Evolutionary conservation across 30 jellyfish, hydroid and myxozoan species (phyloP).

Genomic region (Hydractinia symbiolongicarpus): DNA sequence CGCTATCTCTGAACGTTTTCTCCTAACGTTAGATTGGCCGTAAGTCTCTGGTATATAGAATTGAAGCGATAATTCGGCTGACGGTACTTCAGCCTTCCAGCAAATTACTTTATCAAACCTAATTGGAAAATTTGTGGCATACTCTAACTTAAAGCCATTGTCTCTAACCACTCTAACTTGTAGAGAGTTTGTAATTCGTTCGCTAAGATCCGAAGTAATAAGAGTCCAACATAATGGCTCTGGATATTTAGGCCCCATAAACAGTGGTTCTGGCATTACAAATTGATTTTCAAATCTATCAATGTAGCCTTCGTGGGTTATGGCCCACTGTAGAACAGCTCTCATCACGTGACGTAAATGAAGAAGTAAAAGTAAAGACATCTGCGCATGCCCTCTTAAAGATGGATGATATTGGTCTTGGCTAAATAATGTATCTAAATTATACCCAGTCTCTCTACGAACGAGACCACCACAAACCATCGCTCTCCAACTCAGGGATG

Average conservation of each 20-base stretch:
- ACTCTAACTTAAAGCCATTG: conserved; percentile 83
- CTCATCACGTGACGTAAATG: conserved; percentile 98
- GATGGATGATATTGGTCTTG: conserved; percentile 97
- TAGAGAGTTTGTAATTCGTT: conserved; percentile 45
- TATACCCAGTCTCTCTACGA: conserved; percentile 50
- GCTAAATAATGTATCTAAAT: conserved; percentile 67
- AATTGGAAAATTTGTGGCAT: conserved; percentile 95
- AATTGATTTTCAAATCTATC: conserved; percentile 53
- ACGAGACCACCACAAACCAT: conserved; percentile 90
- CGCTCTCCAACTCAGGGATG: conserved; percentile 95
- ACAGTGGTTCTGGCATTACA: conserved; percentile 77
- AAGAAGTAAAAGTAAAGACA: conserved; percentile 68
- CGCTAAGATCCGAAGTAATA: conserved; percentile 82
- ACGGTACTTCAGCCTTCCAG: conserved; percentile 85
- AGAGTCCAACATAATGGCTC: conserved; percentile 96
- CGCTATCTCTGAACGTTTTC: conserved; percentile 60
- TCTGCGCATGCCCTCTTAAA: conserved; percentile 94
- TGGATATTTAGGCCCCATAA: conserved; percentile 90
- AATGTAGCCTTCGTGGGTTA: conserved; percentile 65
- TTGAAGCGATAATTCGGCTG: conserved; percentile 61
- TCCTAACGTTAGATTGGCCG: conserved; percentile 10
- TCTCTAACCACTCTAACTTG: conserved; percentile 58
- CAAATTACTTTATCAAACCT: conserved; percentile 91
- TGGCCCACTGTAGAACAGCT: conserved; percentile 91
- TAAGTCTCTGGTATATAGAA: conserved; percentile 42